Base-by-base conservation (phyloP, 2,888 invertebrate species). In the Cataglyphis albicans region DNA sequence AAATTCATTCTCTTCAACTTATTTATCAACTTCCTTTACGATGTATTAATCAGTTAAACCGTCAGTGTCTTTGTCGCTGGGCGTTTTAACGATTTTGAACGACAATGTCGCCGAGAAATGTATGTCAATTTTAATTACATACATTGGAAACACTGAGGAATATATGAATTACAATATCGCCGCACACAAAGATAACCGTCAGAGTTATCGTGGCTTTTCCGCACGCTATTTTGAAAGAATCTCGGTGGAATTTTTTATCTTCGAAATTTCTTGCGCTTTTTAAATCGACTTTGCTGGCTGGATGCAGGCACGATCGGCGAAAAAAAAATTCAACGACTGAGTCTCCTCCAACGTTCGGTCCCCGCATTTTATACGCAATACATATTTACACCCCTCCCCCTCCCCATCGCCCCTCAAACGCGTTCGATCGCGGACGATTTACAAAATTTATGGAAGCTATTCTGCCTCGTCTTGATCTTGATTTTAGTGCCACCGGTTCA, bases 381-480 rank as follows among this genome's bases (percentile, higher is more conserved):
- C 25, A 29, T 29, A 48, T 32, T 48, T 67, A 48, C 48, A 67
- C 48, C 67, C 7, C 29, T 10, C 44, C 44, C 44, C 44, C 29
- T 55, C 44, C n/a, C 6, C 65, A 5, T 44, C 41, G 41, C 3
- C 41, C 15, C 12, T 59, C 41, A 15, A 15, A n/a, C 38, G 52
- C 52, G 48, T 52, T 48, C 52, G 72, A 41, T 52, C 52, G 48
- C 52, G 63, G 25, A 15, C 29, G 38, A 70, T 61, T 80, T 48
- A 70, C 29, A 72, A 80, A 80, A 72, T 80, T 80, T 72, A 80
- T 80, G 72, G 59, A 70, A 72, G 35, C 70, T 32, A 59, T 57
- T 38, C 76, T 12, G 21, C 18, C 35, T 18, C 21, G 59, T 70
- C 59, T 80, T 35, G 78, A 80, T 80, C 76, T 76, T 76, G 68